Conservation (phyloP, 2,888 invertebrate genomes). For the Druceiella hillmani region DNA sequence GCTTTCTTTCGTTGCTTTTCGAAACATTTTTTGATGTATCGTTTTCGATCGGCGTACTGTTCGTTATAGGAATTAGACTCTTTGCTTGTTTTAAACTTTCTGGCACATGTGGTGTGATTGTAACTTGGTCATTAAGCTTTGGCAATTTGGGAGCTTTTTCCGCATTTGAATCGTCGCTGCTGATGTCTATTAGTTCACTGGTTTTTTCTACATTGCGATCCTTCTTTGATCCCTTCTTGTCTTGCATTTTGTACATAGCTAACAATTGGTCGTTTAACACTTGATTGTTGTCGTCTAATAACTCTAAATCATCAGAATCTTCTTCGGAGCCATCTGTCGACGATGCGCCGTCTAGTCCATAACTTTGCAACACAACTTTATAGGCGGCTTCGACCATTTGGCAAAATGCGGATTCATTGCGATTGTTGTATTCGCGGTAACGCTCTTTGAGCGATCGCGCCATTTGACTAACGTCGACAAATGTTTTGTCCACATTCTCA, state of each 20-base stretch:
- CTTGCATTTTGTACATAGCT: conserved; percentile 48
- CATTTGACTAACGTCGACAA: conserved; percentile 79
- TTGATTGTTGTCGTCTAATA: conserved; percentile 76
- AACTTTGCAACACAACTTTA: conserved; percentile 64
- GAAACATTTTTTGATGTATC: conserved; percentile 27
- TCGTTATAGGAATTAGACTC: conserved; percentile 18
- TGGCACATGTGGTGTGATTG: conserved; percentile 45
- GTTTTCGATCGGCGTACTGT: conserved; percentile 31
- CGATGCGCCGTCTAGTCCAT: conserved; percentile 56
- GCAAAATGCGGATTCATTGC: conserved; percentile 75
- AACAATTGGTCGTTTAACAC: conserved; percentile 57
- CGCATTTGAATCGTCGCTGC: conserved; percentile 40
- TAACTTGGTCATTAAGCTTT: conserved; percentile 48
- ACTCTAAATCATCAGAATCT: conserved; percentile 60
- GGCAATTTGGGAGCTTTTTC: conserved; percentile 41
- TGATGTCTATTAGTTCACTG: conserved; percentile 46
- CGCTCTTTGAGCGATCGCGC: conserved; percentile 71
- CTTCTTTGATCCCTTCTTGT: conserved; percentile 41
- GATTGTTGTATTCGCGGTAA: conserved; percentile 70
- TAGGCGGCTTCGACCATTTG: conserved; percentile 73
- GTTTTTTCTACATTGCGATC: conserved; percentile 38
- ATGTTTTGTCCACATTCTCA: conserved; percentile 73
- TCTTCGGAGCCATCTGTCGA: conserved; percentile 56
- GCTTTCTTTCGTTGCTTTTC: conserved; percentile 34
- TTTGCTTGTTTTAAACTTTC: conserved; percentile 25